Evolutionary conservation across 2,797 vertebrate genomes (phyloP), one percentile per base, ranked within the genome.

Genomic region (Gobio occitaniae): DNA sequence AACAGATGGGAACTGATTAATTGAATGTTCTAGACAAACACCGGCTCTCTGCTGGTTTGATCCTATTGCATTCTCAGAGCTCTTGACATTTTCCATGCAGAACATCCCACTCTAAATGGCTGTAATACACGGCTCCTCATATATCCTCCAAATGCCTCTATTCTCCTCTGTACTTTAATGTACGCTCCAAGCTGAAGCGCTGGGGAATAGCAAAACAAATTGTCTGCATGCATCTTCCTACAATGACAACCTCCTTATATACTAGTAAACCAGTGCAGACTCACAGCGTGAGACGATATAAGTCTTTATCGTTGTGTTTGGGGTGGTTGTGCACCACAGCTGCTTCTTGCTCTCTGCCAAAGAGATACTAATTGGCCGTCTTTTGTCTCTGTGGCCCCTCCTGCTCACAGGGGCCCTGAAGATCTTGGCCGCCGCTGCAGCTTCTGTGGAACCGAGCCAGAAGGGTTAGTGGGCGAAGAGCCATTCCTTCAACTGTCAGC

Each of bases 321-420:
- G 41, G 85, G 21, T 59, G 75, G n/a, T 65, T 52, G 63, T 76
- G 38, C 72, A 36, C 66, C 54, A 44, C 59, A 76, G 76, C 80
- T 78, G 71, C 71, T 74, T 54, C 2, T 29, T 52, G 56, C 41
- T 56, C 25, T 77, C 36, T 81, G 69, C 69, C 79, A 84, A 71
- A 88, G 52, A 75, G 70, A 78, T 74, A 84, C 79, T 78, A 84
- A 90, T 79, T 76, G 29, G 63, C 70, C 72, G 65, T 87, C 83
- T 87, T 70, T 85, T 47, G 79, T 86, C 79, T 86, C 69, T 3
- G 6, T 16, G 48, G 52, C 63, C 74, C 85, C 84, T 54, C 6
- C 72, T 56, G 63, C 70, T 71, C 59, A 3, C 56, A 84, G 86
- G 82, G 78, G 41, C 85, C 75, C 61, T 75, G 80, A 66, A 83